Conservation (phyloP, 2,113 vertebrate genomes). For the Candoia aspera region DNA sequence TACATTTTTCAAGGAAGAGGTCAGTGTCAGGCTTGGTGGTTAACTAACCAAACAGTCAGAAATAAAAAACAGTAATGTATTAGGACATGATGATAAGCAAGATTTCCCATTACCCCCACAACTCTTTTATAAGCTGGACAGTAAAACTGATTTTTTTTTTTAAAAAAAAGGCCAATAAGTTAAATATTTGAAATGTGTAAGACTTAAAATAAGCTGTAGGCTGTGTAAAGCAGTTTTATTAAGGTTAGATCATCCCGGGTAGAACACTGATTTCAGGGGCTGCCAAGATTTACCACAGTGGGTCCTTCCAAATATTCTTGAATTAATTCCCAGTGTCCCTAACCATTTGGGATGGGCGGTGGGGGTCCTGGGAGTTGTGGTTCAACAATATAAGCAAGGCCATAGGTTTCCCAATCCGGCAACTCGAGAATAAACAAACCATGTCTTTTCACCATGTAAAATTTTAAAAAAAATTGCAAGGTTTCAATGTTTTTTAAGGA, state of each 20-base stretch:
- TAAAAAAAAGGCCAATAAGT: background rate
- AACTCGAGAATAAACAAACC: background rate
- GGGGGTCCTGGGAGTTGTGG: background rate
- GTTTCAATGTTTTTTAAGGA: background rate
- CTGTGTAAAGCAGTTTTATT: background rate
- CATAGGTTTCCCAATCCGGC: background rate
- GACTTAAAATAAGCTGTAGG: background rate
- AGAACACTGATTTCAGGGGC: background rate
- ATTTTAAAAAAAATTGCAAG: background rate
- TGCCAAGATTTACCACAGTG: background rate
- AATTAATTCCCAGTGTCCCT: background rate
- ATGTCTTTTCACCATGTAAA: background rate
- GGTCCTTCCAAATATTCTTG: background rate
- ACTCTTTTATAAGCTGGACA: background rate
- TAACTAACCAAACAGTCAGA: background rate
- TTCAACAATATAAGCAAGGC: background rate
- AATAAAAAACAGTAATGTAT: background rate
- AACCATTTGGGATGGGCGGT: background rate
- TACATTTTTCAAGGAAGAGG: background rate
- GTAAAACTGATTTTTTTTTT: background rate
- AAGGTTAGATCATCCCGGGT: background rate
- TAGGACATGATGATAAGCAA: background rate
- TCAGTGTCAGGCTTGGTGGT: background rate
- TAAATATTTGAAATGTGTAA: background rate
- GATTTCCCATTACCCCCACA: background rate